Conservation (phyloP, 1,140 invertebrate genomes). For the Aphaenogaster floridana region DNA sequence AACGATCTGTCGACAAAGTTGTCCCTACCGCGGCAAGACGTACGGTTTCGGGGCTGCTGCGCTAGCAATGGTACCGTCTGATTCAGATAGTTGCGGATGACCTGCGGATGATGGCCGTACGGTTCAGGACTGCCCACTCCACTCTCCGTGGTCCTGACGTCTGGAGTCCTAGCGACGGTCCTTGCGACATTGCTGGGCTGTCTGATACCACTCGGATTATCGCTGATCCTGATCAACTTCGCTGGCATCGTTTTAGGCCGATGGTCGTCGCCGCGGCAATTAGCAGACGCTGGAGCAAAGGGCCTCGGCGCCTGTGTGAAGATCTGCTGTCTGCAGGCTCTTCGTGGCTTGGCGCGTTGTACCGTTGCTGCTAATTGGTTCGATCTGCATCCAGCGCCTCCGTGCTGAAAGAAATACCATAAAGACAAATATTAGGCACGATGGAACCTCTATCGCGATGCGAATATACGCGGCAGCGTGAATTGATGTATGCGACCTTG, state of each 20-base stretch:
- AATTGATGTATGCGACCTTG: not conserved
- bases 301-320: not conserved
- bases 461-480: not conserved
- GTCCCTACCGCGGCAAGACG: not conserved
- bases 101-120: constrained; percentile 60
- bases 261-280: constrained; percentile 57
- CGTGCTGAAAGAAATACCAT: constrained; percentile 52
- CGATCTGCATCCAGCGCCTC: constrained; percentile 22
- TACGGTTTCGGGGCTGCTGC: not conserved
- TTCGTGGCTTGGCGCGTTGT: constrained; percentile 49
- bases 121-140: constrained; percentile 32
- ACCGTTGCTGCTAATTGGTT: constrained; percentile 8
- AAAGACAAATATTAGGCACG: not conserved
- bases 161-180: constrained; percentile 67
- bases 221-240: not conserved
- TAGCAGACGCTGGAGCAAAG: not conserved
- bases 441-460: not conserved
- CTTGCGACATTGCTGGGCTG: constrained; percentile 73
- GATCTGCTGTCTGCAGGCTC: constrained; percentile 39
- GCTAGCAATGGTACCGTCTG: constrained; percentile 73
- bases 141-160: not conserved
- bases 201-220: constrained; percentile 23
- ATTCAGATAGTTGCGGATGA: constrained; percentile 82
- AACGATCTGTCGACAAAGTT: constrained; percentile 13
- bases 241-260: constrained; percentile 33